Evolutionary conservation across 37 sponge, comb jelly and placozoan species (phyloP).

Genomic region (Ianthella basta): DNA sequence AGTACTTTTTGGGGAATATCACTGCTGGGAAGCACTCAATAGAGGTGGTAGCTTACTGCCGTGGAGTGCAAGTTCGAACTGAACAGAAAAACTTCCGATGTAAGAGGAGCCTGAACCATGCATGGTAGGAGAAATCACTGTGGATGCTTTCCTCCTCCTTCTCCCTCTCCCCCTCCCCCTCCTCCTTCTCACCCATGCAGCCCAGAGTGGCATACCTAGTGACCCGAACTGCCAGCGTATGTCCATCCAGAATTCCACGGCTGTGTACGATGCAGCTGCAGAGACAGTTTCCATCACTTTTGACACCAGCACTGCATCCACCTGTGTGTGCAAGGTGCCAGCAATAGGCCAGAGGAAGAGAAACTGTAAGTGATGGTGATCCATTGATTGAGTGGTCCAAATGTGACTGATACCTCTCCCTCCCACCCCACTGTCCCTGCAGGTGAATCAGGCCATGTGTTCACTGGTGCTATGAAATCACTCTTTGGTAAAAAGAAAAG

Average conservation of each 20-base stretch:
- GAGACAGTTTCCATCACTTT: background rate
- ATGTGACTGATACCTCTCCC: background rate
- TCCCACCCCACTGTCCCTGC: background rate
- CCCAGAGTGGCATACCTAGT: conserved; percentile 17
- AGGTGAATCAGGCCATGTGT: background rate
- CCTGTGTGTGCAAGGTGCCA: conserved; percentile 3
- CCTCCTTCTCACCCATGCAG: background rate
- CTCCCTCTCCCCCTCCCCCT: too few relatives aligned
- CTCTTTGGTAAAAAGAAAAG: background rate
- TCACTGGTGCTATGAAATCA: background rate
- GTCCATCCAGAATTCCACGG: background rate
- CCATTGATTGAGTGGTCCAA: background rate
- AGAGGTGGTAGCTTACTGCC: background rate
- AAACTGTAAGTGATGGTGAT: background rate
- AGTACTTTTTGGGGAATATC: background rate
- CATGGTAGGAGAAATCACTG: too few relatives aligned
- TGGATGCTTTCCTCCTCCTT: too few relatives aligned
- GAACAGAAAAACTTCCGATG: background rate
- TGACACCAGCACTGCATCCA: background rate
- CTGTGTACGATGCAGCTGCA: background rate
- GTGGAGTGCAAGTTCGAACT: background rate
- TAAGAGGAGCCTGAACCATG: background rate
- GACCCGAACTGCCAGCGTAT: conserved; percentile 7
- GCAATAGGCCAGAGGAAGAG: background rate
- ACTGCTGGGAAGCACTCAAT: conserved; percentile 15